These are phyloP conservation scores for Zosterops japonicus DNA, from an alignment of 2,113 vertebrate genomes.

Conservation along the genomic window DNA sequence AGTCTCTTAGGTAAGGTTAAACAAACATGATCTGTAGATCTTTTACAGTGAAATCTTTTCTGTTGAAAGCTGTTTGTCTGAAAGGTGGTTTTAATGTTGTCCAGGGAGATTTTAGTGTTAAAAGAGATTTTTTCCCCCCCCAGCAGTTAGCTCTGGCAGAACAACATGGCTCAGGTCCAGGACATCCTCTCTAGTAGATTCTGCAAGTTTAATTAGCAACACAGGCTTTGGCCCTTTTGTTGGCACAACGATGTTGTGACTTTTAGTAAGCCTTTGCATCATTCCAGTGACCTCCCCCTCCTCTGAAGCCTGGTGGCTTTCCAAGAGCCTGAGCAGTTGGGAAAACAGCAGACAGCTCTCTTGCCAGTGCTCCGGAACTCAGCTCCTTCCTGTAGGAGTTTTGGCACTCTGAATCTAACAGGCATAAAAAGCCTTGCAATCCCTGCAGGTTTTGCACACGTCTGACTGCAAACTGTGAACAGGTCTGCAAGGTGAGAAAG, in stretches of 20 bases:
- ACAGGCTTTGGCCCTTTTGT: neutral
- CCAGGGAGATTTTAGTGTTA: neutral
- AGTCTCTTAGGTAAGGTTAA: neutral
- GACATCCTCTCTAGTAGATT: slow-evolving; percentile 14
- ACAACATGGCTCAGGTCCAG: slow-evolving; percentile 35
- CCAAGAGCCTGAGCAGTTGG: slow-evolving; percentile 38
- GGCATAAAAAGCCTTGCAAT: neutral
- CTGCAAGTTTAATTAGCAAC: slow-evolving; percentile 34
- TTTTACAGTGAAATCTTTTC: neutral
- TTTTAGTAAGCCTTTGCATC: neutral
- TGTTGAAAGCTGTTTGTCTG: neutral
- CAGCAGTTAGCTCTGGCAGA: neutral
- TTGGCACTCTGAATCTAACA: neutral
- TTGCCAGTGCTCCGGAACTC: neutral
- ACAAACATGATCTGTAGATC: neutral
- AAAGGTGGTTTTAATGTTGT: neutral
- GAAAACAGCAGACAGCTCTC: slow-evolving; percentile 1
- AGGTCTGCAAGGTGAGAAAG: slow-evolving; percentile 5
- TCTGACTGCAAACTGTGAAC: neutral
- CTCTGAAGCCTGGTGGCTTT: neutral
- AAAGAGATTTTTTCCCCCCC: neutral
- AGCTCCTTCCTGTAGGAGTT: neutral
- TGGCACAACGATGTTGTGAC: neutral
- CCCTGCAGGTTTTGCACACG: neutral
- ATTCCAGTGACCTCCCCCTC: neutral